phyloP scores from a whole-genome alignment of 2,797 vertebrate species.

The Diplodus sargus region DNA sequence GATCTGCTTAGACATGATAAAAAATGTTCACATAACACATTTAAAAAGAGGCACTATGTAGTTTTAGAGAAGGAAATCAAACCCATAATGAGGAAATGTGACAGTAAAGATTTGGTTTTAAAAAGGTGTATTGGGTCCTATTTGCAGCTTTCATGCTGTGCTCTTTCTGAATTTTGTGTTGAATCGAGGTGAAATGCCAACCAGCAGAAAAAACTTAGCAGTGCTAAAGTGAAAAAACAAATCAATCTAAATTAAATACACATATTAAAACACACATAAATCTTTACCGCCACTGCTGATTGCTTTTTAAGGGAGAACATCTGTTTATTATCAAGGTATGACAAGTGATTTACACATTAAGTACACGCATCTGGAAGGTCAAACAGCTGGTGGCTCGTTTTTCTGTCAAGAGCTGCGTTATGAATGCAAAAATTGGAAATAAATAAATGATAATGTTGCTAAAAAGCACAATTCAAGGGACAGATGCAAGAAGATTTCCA shows the following conservation, averaged over 20 bases:
- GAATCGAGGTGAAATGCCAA: neutral
- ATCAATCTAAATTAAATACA: neutral
- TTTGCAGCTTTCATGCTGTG: neutral
- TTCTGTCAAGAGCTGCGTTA: neutral
- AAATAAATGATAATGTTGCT: neutral
- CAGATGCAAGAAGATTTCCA: neutral
- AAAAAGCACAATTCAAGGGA: no score
- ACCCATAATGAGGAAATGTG: no score
- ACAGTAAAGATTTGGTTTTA: neutral
- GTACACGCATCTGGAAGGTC: neutral
- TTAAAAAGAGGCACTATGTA: no score
- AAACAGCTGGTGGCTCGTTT: neutral
- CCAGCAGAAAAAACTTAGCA: neutral
- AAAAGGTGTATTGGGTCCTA: neutral
- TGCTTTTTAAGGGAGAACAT: conserved; percentile 6
- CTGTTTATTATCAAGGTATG: conserved; percentile 16
- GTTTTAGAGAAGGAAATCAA: no score
- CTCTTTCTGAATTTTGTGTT: neutral
- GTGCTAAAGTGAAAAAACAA: neutral
- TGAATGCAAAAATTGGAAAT: neutral
- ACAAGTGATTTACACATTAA: neutral
- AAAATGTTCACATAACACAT: no score
- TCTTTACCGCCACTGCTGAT: neutral
- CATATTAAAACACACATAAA: neutral
- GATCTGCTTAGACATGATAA: neutral